These are phyloP conservation scores for Stegophylla sp. DNA, from an alignment of 2,888 invertebrate species.

Conservation along the genomic window DNA sequence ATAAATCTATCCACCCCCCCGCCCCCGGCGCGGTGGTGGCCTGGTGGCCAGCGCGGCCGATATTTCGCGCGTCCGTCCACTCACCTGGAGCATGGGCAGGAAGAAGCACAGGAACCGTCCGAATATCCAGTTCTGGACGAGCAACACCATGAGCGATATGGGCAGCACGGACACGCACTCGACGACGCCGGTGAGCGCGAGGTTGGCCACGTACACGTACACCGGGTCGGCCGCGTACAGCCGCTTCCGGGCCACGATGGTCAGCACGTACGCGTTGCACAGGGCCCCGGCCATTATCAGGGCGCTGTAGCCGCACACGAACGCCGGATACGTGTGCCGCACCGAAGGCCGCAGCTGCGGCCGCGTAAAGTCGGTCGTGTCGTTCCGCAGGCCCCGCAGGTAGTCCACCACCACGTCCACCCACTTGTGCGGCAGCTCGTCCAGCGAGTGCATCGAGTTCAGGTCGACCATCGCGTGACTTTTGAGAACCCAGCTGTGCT, in stretches of 20 bases:
- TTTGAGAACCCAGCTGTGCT: too few species aligned
- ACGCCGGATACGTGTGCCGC: constrained; percentile 69
- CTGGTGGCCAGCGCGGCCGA: too few species aligned
- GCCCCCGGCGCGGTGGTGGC: too few species aligned
- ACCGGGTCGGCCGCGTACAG: constrained; percentile 71
- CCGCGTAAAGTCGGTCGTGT: constrained; percentile 68
- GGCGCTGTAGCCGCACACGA: constrained; percentile 71
- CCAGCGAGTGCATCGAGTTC: constrained; percentile 58
- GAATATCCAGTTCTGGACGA: constrained; percentile 77
- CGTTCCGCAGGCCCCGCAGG: constrained; percentile 65
- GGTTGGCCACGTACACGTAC: constrained; percentile 73
- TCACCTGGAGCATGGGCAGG: constrained; percentile 76
- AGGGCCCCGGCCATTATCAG: constrained; percentile 69
- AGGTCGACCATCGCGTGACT: constrained; percentile 37
- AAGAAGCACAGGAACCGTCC: constrained; percentile 76
- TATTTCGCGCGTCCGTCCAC: constrained; percentile 61
- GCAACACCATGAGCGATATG: constrained; percentile 72
- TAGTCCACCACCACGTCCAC: constrained; percentile 64
- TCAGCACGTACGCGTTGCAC: constrained; percentile 70
- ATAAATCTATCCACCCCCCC: too few species aligned
- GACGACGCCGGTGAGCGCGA: constrained; percentile 73
- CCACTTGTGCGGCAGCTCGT: constrained; percentile 63
- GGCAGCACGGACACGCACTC: constrained; percentile 75
- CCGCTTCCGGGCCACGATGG: constrained; percentile 68
- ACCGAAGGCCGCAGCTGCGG: constrained; percentile 71